These are phyloP conservation scores for Oxytorus armatus DNA, from an alignment of 2,888 invertebrate species.

Conservation along the genomic window DNA sequence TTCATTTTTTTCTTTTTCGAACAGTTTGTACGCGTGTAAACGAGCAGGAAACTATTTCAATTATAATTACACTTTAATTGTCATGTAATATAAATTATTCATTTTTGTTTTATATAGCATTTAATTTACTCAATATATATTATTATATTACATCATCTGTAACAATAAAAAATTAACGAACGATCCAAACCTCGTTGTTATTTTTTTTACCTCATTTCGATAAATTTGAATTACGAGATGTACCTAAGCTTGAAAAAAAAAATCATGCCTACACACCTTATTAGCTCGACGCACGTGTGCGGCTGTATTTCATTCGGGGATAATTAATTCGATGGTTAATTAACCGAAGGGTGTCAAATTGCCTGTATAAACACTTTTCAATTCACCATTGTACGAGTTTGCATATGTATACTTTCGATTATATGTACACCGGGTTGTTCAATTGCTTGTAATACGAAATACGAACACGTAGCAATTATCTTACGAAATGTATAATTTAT, in stretches of 20 bases:
- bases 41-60: constrained; percentile 2
- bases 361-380: constrained; percentile 25
- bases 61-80: background rate
- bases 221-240: background rate
- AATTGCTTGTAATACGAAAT: constrained; percentile 6
- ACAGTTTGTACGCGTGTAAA: background rate
- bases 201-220: constrained; percentile 14
- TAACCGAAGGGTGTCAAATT: constrained; percentile 14
- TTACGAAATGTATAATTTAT: constrained; percentile 38
- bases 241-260: background rate
- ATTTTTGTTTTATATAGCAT: constrained; percentile 29
- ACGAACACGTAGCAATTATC: constrained; percentile 28
- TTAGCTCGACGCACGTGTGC: constrained; percentile 1
- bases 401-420: no score
- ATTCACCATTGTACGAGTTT: background rate
- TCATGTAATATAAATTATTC: constrained; percentile 22
- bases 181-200: constrained; percentile 25
- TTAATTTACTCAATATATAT: constrained; percentile 42
- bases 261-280: background rate
- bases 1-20: background rate
- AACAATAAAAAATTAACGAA: constrained; percentile 63
- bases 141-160: constrained; percentile 31
- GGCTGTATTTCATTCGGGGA: background rate
- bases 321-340: constrained; percentile 44
- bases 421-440: background rate